Evolutionary conservation across 2,888 invertebrate genomes (phyloP), one percentile per base, ranked within the genome.

Genomic region (Brachyopa scutellaris): DNA sequence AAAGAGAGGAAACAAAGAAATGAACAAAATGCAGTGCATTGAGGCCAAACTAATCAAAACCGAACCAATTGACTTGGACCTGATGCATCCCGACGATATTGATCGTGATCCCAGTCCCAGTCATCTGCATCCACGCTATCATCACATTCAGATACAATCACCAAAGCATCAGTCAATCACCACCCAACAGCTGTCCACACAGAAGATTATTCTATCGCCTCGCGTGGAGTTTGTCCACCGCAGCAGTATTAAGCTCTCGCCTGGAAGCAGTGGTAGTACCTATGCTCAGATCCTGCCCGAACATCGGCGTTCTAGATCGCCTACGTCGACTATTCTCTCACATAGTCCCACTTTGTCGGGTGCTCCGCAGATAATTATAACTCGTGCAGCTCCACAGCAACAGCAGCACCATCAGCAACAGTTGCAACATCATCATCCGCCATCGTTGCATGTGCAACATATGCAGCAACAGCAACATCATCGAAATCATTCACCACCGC

Each of bases 21-120:
- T 89, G 82, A 89, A 89, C 80, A 89, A 88, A 86, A 85, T 90
- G 26, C 89, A 90, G 85, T 89, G 88, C 85, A 86, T 89, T 77
- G 88, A 90, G 49, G 88, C 88, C 53, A 87, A 89, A 74, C 79
- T 88, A 26, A 90, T 90, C 29, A 90, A 90, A 86, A 87, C 88
- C 26, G 90, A 90, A 84, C 90, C 90, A 33, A 87, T 90, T 9
- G 90, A 90, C 77, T 87, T 87, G 57, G 90, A 89, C 79, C 87
- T 88, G 88, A 59, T 88, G 79, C 87, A 88, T 45, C 33, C 87
- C 66, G 86, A 87, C 51, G 86, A 88, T 64, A 85, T 72, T 51
- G 84, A 85, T 31, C 77, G 72, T 5, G 77, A 78, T 29, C 40
- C 55, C 0, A 80, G 79, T 45, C 69, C 66, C 8, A 26, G 74